Evolutionary conservation across 2,113 vertebrate genomes (phyloP).

Genomic region (Calidris pugnax): DNA sequence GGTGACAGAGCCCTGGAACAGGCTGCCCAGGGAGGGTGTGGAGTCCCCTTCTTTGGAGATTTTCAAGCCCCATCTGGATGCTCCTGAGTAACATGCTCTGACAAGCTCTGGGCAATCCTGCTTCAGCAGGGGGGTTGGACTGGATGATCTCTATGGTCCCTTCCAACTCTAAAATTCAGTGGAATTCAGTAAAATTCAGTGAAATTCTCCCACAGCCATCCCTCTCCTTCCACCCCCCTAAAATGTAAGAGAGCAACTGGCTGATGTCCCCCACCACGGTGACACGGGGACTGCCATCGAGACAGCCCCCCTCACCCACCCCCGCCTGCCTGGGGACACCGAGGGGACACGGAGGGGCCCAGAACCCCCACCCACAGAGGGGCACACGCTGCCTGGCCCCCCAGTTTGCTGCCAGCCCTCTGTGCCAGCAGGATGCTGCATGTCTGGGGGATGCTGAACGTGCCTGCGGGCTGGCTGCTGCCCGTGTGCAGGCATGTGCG

Average conservation of each 20-base stretch:
- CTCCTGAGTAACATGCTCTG: no score
- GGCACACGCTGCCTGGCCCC: rapidly evolving
- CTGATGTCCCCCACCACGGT: rapidly evolving
- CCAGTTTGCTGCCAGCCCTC: not conserved
- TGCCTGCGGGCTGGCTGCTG: not conserved
- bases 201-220: no score
- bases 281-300: not conserved
- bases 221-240: not conserved
- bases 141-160: no score
- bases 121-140: no score
- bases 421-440: rapidly evolving
- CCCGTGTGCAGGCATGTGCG: not conserved
- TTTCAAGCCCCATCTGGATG: no score
- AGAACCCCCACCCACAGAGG: not conserved
- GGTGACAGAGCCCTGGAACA: no score
- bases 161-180: no score
- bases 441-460: not conserved
- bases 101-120: no score
- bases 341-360: not conserved
- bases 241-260: not conserved
- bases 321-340: rapidly evolving
- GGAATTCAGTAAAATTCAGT: no score
- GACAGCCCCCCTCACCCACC: not conserved
- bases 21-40: no score
- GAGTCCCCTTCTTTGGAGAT: no score